These are phyloP conservation scores for Melanotaenia maccullochi DNA, from an alignment of 2,797 vertebrate genomes.

Conservation along the genomic window DNA sequence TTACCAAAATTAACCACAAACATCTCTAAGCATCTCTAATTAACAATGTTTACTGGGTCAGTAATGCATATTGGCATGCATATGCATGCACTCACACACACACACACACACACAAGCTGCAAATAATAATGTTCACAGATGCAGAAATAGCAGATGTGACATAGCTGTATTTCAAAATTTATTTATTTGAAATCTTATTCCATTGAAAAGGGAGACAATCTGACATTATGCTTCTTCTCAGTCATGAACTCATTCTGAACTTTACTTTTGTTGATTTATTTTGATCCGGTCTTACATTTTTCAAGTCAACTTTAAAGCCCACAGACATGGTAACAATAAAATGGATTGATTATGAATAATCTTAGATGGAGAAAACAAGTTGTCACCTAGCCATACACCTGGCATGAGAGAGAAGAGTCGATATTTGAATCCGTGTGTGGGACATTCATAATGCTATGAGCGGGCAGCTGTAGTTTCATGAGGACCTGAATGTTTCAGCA, in stretches of 20 bases:
- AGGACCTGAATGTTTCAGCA: constrained; percentile 70
- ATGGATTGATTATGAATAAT: constrained; percentile 75
- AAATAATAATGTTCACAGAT: constrained; percentile 72
- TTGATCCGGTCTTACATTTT: constrained; percentile 41
- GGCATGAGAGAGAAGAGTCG: constrained; percentile 61
- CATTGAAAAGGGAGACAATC: constrained; percentile 12
- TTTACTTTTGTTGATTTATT: constrained; percentile 40
- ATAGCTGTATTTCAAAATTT: constrained; percentile 22
- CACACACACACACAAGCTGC: constrained; percentile 24
- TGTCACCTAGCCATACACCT: constrained; percentile 55
- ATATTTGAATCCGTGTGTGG: constrained; percentile 70
- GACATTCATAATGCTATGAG: constrained; percentile 68
- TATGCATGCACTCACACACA: constrained; percentile 3
- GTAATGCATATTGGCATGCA: constrained; percentile 31
- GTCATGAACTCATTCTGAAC: constrained; percentile 26
- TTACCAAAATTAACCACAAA: constrained; percentile 80
- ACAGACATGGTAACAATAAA: constrained; percentile 56
- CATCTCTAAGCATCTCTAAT: constrained; percentile 77
- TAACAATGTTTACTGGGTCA: constrained; percentile 69
- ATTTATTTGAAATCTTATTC: constrained; percentile 21
- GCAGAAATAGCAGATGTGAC: constrained; percentile 47
- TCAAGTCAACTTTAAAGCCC: constrained; percentile 57
- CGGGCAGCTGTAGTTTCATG: constrained; percentile 73
- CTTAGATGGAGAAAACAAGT: constrained; percentile 49
- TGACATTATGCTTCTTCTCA: constrained; percentile 4